Conservation (phyloP, 2,797 vertebrate genomes). For the Phaenicophaeus curvirostris region DNA sequence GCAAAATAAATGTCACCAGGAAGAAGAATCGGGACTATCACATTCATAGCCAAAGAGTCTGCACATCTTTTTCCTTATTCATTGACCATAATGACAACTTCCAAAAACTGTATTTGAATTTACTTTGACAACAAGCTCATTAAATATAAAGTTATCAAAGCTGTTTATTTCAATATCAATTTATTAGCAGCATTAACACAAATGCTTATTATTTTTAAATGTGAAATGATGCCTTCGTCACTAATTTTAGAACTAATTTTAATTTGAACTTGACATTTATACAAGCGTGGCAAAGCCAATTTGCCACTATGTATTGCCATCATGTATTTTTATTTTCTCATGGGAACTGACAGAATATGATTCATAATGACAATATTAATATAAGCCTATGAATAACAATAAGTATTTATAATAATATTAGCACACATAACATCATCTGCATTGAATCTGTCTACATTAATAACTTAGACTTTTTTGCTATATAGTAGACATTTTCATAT, state of each 20-base stretch:
- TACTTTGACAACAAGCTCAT: conserved; percentile 14
- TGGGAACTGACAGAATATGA: conserved; percentile 58
- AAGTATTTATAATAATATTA: conserved; percentile 68
- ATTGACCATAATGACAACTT: background rate
- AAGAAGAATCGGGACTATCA: background rate
- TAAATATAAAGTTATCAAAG: conserved; percentile 13
- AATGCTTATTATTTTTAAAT: conserved; percentile 65
- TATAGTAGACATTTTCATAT: conserved; percentile 5
- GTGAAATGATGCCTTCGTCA: conserved; percentile 40
- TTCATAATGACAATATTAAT: conserved; percentile 70
- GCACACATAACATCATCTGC: conserved; percentile 48
- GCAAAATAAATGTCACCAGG: background rate
- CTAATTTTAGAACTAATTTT: conserved; percentile 68
- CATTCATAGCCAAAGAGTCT: background rate
- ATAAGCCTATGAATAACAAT: conserved; percentile 65
- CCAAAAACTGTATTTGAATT: conserved; percentile 17
- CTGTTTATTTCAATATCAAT: conserved; percentile 64
- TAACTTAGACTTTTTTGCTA: conserved; percentile 23
- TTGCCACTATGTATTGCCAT: conserved; percentile 55
- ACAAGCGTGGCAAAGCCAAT: conserved; percentile 63
- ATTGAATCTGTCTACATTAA: conserved; percentile 47
- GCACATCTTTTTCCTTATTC: background rate
- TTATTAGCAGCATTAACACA: conserved; percentile 64
- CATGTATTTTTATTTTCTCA: conserved; percentile 68
- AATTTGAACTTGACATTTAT: conserved; percentile 72